These are phyloP conservation scores for Cheiracanthium punctorium DNA, from an alignment of 2,888 invertebrate species.

Conservation along the genomic window DNA sequence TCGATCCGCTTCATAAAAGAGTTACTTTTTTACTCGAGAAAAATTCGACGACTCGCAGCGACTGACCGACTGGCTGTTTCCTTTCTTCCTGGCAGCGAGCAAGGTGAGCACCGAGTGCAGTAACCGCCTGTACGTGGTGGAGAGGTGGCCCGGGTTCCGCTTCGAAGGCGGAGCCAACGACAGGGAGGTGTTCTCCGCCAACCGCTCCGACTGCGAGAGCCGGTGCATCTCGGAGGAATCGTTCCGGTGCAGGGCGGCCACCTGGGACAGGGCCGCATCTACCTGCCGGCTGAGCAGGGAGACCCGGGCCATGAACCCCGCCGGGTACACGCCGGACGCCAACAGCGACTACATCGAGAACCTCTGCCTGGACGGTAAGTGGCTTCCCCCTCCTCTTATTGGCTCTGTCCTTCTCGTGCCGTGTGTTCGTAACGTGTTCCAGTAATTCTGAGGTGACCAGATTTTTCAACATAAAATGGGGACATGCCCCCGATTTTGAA, in stretches of 20 bases:
- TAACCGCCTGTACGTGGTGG: slow-evolving; percentile 90
- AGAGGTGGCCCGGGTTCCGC: slow-evolving; percentile 80
- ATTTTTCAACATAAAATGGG: too few relatives aligned
- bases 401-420: too few relatives aligned
- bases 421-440: too few relatives aligned
- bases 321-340: slow-evolving; percentile 88
- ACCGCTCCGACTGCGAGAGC: slow-evolving; percentile 92
- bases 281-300: slow-evolving; percentile 88
- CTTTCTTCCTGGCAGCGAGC: slow-evolving; percentile 80
- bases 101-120: slow-evolving; percentile 92
- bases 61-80: too few relatives aligned
- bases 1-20: too few relatives aligned
- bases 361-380: slow-evolving; percentile 90
- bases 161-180: slow-evolving; percentile 71
- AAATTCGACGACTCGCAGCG: too few relatives aligned
- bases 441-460: too few relatives aligned
- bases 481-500: too few relatives aligned
- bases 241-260: slow-evolving; percentile 91
- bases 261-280: slow-evolving; percentile 85
- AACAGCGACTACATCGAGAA: slow-evolving; percentile 93
- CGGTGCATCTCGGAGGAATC: slow-evolving; percentile 91
- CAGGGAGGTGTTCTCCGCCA: slow-evolving; percentile 89
- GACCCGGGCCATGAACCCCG: slow-evolving; percentile 90
- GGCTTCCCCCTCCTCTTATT: too few relatives aligned
- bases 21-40: too few relatives aligned